Evolutionary conservation across 1,140 invertebrate species (phyloP), one percentile per base, ranked within the genome.

Genomic region (Copidosoma floridanum): DNA sequence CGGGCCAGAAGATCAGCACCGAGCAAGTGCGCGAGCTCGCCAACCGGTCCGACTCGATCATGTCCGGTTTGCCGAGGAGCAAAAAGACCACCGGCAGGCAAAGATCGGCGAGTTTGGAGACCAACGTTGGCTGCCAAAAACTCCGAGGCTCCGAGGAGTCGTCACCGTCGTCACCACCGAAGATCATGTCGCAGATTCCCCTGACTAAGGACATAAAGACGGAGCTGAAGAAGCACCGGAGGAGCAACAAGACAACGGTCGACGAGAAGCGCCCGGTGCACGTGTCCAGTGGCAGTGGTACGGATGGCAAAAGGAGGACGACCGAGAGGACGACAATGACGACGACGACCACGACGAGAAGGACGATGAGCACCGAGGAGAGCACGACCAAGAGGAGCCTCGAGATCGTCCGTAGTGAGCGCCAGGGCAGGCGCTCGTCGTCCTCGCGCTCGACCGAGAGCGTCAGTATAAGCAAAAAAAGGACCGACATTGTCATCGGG

Each of bases 131-230:
- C 0, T 8, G n/a, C 16, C 24, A 56, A 47, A 44, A 18, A 43
- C 2, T 27, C 0, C 52, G 29, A n/a, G 7, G 20, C 1, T 29
- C 61, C 1, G 40, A n/a, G 14, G 14, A 2, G 20, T 5, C 35
- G 12, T 29, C 56, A 1, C 66, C 29, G 1, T 56, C n/a, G 16
- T 18, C 10, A 3, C 23, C 24, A 11, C 64, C 62, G 3, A 72
- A 65, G 23, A 69, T 75, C 8, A 69, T 68, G 23, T 66, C 60
- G 2, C 65, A 64, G 23, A 70, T 71, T 18, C 62, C 68, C 5
- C 40, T 60, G 1, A 65, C 67, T 1, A 72, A 70, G 46, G 68
- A 75, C 26, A 75, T 75, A 2, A 75, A 75, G 27, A 65, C 65
- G 14, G 71, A 75, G 40, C 54, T 75, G 11, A 66, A 66, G 10